These are phyloP conservation scores for Cacatua alba DNA, from an alignment of 2,113 vertebrate species.

Conservation along the genomic window DNA sequence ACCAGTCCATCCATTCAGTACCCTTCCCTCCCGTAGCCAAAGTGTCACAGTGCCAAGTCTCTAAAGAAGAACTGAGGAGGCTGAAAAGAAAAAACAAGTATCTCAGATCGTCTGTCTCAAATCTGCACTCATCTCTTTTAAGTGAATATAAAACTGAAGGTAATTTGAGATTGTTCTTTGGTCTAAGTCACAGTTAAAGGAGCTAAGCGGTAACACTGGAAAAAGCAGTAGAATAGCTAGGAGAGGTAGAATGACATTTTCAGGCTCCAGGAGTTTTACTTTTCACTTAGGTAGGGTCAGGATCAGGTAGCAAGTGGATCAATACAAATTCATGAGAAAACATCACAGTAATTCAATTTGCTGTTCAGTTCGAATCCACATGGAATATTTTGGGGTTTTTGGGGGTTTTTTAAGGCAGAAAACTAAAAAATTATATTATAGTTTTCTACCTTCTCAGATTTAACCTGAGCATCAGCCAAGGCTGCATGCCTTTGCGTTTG, in stretches of 20 bases:
- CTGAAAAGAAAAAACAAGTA: neutral
- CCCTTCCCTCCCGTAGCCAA: neutral
- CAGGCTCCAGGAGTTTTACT: neutral
- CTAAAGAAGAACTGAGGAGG: constrained; percentile 3
- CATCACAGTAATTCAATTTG: neutral
- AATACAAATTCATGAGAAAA: neutral
- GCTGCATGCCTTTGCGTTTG: fast-evolving
- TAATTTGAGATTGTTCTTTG: constrained; percentile 47
- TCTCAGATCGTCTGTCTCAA: constrained; percentile 34
- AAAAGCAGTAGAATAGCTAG: neutral
- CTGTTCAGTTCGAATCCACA: neutral
- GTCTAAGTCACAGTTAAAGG: neutral
- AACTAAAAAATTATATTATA: neutral
- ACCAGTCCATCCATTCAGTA: constrained; percentile 24
- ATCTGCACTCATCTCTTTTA: constrained; percentile 39
- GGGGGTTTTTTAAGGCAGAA: neutral
- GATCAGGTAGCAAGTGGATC: neutral
- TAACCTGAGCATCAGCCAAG: neutral
- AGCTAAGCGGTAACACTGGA: neutral
- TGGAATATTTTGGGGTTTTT: neutral
- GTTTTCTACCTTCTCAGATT: neutral
- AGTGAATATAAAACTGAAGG: constrained; percentile 35
- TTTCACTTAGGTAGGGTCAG: neutral
- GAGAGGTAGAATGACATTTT: constrained; percentile 19
- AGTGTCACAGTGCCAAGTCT: neutral